Evolutionary conservation across 2,113 vertebrate genomes (phyloP), one percentile per base, ranked within the genome.

Genomic region (Ramphastos sulfuratus): DNA sequence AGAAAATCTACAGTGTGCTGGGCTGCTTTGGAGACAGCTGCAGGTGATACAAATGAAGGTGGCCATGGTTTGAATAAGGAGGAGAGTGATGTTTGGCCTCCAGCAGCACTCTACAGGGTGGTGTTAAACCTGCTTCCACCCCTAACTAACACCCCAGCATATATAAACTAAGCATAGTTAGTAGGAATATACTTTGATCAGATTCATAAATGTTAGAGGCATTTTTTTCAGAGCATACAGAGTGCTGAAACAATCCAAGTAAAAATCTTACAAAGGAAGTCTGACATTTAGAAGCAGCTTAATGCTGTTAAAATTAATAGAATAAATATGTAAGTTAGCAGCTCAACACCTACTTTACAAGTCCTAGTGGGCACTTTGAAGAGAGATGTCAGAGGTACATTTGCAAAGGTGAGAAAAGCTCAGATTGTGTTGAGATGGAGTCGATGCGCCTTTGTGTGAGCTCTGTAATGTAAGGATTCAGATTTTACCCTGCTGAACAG

Each of bases 231-330:
- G 69, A 61, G 73, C 21, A 13, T 8, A 2, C 31, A 20, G 23
- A 39, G 10, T 39, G 74, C 46, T 70, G 35, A 52, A 91, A 37
- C 44, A 44, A 20, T 59, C 73, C 81, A 33, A 75, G 37, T 73
- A 64, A 74, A 81, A 73, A 60, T 79, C 59, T 87, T 73, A 72
- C 28, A 52, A 23, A 23, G 67, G 42, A 89, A 46, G 15, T 58
- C 88, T 96, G 85, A 85, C 11, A 13, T 84, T 92, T 91, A 70
- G 92, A 93, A 90, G 87, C 71, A 82, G 77, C 72, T 77, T 89
- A 92, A 60, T 87, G 64, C 77, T 55, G 44, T 82, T 96, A 86
- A 96, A 88, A 91, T 93, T 24, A 95, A 89, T 92, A 44, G 75
- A 95, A 85, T 50, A 86, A 94, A 82, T 71, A 25, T 80, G 48